phyloP scores from a whole-genome alignment of 2,888 invertebrate species.

The Phoronis australis region DNA sequence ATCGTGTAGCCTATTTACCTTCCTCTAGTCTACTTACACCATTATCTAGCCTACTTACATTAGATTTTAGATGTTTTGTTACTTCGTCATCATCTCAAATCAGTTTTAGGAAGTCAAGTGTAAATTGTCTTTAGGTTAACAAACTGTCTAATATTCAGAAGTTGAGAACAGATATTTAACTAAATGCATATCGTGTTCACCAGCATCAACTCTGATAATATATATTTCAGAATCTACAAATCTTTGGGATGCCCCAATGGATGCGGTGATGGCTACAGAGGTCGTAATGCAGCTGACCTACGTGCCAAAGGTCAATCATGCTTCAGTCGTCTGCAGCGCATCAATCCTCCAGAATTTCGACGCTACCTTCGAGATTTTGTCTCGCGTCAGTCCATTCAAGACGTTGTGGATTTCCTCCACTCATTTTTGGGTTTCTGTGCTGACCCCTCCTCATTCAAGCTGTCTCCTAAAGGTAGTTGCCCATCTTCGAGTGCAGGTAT shows the following conservation, averaged over 20 bases:
- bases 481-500: no score
- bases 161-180: no score
- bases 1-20: no score
- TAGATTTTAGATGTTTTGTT: no score
- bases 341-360: slow-evolving; percentile 63
- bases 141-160: no score
- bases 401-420: slow-evolving; percentile 89
- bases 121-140: no score
- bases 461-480: slow-evolving; percentile 34
- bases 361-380: slow-evolving; percentile 70
- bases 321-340: slow-evolving; percentile 69
- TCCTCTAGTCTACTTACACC: no score
- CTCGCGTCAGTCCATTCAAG: slow-evolving; percentile 65
- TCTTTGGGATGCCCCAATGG: slow-evolving; percentile 93
- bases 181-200: no score
- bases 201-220: no score
- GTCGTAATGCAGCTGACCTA: slow-evolving; percentile 54
- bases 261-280: slow-evolving; percentile 66
- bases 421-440: slow-evolving; percentile 93
- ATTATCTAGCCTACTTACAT: no score
- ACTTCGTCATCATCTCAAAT: no score
- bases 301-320: slow-evolving; percentile 80
- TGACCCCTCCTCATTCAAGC: slow-evolving; percentile 61
- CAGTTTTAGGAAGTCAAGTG: no score
- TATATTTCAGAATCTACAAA: slow-evolving; percentile 65